phyloP scores from a whole-genome alignment of 2,797 vertebrate genomes.

The Jordanella pulchra region DNA sequence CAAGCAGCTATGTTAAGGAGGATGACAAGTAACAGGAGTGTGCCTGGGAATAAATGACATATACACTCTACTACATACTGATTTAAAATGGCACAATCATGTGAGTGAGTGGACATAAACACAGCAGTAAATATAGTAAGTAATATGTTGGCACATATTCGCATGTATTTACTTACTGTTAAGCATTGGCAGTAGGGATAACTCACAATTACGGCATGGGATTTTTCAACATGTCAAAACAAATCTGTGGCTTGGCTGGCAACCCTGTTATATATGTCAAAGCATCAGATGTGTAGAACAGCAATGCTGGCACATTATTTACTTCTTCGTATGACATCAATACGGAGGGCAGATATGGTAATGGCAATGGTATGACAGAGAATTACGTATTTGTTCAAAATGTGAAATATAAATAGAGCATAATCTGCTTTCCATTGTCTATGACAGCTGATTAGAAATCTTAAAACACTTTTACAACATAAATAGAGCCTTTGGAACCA shows the following conservation, averaged over 20 bases:
- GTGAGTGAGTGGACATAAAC: not conserved
- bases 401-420: not conserved
- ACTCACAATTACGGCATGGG: not conserved
- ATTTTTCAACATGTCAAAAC: not conserved
- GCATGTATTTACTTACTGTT: constrained; percentile 7
- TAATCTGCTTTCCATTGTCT: not conserved
- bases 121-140: not conserved
- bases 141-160: not conserved
- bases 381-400: not conserved
- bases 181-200: constrained; percentile 6
- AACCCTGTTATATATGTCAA: not conserved
- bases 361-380: not conserved
- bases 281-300: not conserved
- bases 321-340: not conserved
- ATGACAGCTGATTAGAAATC: not conserved
- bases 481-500: not conserved
- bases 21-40: constrained; percentile 40
- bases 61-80: not conserved
- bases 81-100: not conserved
- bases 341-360: not conserved
- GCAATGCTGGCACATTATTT: not conserved
- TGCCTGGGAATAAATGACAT: constrained; percentile 4
- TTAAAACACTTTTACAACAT: not conserved
- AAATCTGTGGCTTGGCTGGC: not conserved
- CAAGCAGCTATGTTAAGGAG: constrained; percentile 41